Evolutionary conservation across 2,888 invertebrate genomes (phyloP), one percentile per base, ranked within the genome.

Genomic region (Heliothis peltigera): DNA sequence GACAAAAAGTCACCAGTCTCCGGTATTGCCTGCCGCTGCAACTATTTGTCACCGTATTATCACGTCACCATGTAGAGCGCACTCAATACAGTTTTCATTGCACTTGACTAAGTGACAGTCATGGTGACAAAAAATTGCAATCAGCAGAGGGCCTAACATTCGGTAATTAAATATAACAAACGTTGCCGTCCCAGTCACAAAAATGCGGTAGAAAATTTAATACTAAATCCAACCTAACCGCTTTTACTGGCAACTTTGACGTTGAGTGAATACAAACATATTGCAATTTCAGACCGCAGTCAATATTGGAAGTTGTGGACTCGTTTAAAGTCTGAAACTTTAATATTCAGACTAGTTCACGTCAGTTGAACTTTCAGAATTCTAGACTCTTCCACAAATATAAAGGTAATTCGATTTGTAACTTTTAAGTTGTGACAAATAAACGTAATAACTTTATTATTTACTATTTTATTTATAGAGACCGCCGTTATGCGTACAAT

Each of bases 281-380:
- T 51, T 39, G 52, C 42, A 55, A 48, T 56, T 49, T 43, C 18
- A 49, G 57, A 64, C 46, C 60, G 21, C 35, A 60, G 35, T 51
- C 60, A 35, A 49, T 54, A 69, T 18, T 47, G 25, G 53, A 60
- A 58, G 49, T 62, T 57, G 22, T 28, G 18, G 52, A 39, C 56
- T 48, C 25, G 63, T 66, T 57, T 70, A 64, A 68, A 72, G 57
- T 57, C 55, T 32, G 61, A 53, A 53, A 61, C 54, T 67, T 69
- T 65, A 75, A 79, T 79, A 77, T 66, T 42, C 49, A 68, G 59
- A 32, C 39, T 52, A 64, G 54, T 74, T 77, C 75, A 77, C 64
- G 68, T 63, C 60, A 35, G 70, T 65, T 65, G 63, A 65, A 67
- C 56, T 63, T 47, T 60, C 67, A 19, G n/a, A n/a, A n/a, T 39